These are phyloP conservation scores for Lepus americanus DNA, from an alignment of 2,113 vertebrate species.

Conservation along the genomic window DNA sequence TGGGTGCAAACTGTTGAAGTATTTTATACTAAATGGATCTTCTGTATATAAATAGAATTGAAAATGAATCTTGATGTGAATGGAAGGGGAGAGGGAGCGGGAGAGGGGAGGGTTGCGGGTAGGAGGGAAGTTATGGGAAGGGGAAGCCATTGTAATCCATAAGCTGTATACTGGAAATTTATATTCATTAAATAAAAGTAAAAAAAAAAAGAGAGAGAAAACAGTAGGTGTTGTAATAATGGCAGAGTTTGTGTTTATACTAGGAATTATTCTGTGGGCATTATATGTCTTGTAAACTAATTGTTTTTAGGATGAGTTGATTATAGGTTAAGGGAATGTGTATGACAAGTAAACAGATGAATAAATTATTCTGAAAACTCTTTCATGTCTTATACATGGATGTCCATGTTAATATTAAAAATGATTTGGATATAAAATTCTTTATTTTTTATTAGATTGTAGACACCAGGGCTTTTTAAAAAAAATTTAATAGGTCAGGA, in stretches of 20 bases:
- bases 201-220: background rate
- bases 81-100: too few species aligned
- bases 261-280: background rate
- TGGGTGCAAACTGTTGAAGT: too few species aligned
- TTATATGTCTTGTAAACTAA: conserved; percentile 15
- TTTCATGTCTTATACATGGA: background rate
- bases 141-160: too few species aligned
- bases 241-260: conserved; percentile 29
- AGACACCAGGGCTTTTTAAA: background rate
- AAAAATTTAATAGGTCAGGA: background rate
- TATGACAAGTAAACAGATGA: background rate
- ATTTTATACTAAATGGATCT: too few species aligned
- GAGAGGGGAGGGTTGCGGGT: too few species aligned
- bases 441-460: conserved; percentile 42
- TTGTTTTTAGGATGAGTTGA: conserved; percentile 27
- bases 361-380: conserved; percentile 1
- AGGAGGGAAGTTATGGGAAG: too few species aligned
- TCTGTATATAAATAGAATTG: too few species aligned
- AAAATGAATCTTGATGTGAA: too few species aligned
- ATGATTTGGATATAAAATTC: background rate
- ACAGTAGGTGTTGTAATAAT: background rate
- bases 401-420: background rate
- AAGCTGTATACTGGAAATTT: too few species aligned
- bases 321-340: background rate
- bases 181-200: too few species aligned